These are phyloP conservation scores for Xylophagus ater DNA, from an alignment of 2,888 invertebrate species.

Conservation along the genomic window DNA sequence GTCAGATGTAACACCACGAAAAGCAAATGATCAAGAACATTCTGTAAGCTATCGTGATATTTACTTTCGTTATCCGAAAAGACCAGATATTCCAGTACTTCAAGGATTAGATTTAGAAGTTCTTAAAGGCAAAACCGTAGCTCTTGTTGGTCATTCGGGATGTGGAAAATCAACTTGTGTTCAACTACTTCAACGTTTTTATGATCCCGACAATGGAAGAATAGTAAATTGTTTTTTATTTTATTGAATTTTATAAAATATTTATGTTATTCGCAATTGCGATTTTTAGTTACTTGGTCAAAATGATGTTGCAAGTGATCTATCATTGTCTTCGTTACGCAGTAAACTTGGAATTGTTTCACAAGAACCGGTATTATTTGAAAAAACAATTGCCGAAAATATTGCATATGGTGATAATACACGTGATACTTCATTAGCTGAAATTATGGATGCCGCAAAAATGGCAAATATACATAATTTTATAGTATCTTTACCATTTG, in stretches of 20 bases:
- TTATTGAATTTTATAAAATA: constrained; percentile 19
- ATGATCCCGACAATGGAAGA: constrained; percentile 57
- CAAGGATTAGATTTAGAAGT: constrained; percentile 56
- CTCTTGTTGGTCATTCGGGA: constrained; percentile 61
- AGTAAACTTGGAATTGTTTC: constrained; percentile 76
- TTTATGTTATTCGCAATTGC: not conserved
- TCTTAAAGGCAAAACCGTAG: constrained; percentile 57
- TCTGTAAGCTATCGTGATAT: constrained; percentile 48
- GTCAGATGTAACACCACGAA: constrained; percentile 26
- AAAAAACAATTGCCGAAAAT: constrained; percentile 77
- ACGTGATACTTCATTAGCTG: constrained; percentile 49
- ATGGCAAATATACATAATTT: constrained; percentile 81
- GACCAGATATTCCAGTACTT: constrained; percentile 60
- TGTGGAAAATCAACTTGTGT: constrained; percentile 75
- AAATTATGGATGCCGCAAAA: constrained; percentile 66
- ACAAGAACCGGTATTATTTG: constrained; percentile 84
- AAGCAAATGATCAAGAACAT: constrained; percentile 18
- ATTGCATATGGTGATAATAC: constrained; percentile 81
- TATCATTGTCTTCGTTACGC: constrained; percentile 51
- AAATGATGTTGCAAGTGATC: constrained; percentile 46
- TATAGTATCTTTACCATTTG: constrained; percentile 62
- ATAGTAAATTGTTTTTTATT: constrained; percentile 40
- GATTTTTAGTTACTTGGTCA: constrained; percentile 40
- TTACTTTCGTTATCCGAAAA: constrained; percentile 69
- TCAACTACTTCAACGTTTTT: constrained; percentile 65